A percentile compares a stretch with the other conserved stretches of the same genome.
phyloP scores from a whole-genome alignment of 1,140 invertebrate species.

The Chironomus tepperi region DNA sequence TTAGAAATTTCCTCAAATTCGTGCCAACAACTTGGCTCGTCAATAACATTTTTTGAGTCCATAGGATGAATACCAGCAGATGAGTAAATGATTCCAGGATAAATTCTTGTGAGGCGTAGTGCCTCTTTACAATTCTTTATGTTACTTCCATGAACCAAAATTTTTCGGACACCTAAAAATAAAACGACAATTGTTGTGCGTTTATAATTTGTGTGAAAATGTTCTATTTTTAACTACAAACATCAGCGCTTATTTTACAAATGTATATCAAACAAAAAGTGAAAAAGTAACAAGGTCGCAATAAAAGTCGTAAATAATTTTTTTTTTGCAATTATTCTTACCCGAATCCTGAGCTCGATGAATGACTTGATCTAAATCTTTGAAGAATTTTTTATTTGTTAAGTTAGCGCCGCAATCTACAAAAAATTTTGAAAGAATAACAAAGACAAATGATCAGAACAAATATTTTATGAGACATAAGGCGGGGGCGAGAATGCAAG shows the following conservation, averaged over 20 bases:
- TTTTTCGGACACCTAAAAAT: constrained; percentile 77
- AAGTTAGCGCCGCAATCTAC: constrained; percentile 68
- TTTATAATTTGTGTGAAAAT: constrained; percentile 25
- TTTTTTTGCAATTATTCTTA: constrained; percentile 36
- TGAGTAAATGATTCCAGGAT: constrained; percentile 83
- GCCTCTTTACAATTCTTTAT: constrained; percentile 84
- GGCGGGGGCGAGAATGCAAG: not conserved
- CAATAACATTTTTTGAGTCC: constrained; percentile 87
- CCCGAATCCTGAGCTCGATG: constrained; percentile 87
- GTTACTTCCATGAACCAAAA: constrained; percentile 87
- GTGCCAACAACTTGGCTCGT: constrained; percentile 58
- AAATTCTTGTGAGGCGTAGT: constrained; percentile 73
- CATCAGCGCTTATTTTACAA: constrained; percentile 28
- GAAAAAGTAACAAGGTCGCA: constrained; percentile 17
- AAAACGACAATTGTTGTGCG: constrained; percentile 26
- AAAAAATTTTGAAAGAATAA: not conserved
- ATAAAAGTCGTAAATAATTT: constrained; percentile 23
- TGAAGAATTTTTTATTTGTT: constrained; percentile 87
- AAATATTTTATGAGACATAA: not conserved
- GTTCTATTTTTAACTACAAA: constrained; percentile 31
- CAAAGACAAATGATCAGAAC: not conserved
- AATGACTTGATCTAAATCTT: constrained; percentile 87
- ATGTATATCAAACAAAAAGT: constrained; percentile 25
- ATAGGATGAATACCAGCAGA: constrained; percentile 94
- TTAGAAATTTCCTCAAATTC: constrained; percentile 62